phyloP scores from a whole-genome alignment of 2,797 vertebrate genomes.

The Alca torda region DNA sequence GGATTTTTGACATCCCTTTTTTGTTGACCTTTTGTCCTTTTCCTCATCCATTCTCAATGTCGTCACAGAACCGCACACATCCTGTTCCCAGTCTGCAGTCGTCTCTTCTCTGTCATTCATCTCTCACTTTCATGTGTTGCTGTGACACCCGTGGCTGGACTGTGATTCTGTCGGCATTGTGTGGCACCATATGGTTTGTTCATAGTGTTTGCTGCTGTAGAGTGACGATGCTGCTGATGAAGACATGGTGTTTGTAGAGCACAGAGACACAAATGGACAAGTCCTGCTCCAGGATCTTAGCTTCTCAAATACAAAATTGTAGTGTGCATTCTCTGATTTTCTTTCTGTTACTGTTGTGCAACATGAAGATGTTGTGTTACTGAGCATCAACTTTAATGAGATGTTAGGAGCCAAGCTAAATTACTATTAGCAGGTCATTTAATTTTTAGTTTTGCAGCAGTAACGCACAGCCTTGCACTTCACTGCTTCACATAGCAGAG shows the following conservation, averaged over 20 bases:
- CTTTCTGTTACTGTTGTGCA: neutral
- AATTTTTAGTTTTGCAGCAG: neutral
- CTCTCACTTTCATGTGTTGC: conserved; percentile 7
- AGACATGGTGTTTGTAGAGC: neutral
- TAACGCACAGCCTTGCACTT: neutral
- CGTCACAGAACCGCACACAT: conserved; percentile 21
- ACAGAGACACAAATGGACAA: neutral
- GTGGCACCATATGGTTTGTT: conserved; percentile 27
- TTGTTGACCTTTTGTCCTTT: conserved; percentile 54
- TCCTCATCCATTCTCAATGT: conserved; percentile 29
- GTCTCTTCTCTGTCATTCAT: neutral
- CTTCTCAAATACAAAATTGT: neutral
- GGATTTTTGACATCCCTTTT: conserved; percentile 72
- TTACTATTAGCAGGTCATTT: neutral
- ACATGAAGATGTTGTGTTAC: neutral
- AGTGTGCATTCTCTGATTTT: neutral
- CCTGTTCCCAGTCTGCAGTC: neutral
- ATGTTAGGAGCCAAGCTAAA: neutral
- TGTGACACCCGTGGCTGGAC: conserved; percentile 31
- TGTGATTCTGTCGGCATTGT: neutral
- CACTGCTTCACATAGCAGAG: neutral
- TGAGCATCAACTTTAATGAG: neutral
- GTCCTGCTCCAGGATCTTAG: neutral
- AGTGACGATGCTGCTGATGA: neutral
- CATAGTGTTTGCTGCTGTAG: neutral